Conservation (phyloP, 2,797 vertebrate species). For the Bradypodion ventrale region DNA sequence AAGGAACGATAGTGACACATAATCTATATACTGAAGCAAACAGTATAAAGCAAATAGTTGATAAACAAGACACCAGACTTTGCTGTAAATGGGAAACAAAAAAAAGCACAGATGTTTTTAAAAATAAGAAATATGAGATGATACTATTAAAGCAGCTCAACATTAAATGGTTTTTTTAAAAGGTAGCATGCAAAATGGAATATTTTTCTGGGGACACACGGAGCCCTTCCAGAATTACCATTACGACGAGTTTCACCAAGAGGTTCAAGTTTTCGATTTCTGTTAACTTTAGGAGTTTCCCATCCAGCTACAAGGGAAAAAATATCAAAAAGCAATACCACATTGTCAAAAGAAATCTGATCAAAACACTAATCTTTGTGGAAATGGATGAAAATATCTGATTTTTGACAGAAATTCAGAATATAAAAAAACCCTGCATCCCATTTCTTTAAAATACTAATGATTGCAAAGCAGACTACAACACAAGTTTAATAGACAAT, state of each 20-base stretch:
- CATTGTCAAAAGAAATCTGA: slow-evolving; percentile 31
- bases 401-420: not conserved
- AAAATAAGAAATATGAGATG: slow-evolving; percentile 68
- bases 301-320: slow-evolving; percentile 90
- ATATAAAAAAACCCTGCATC: not conserved
- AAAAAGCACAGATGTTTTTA: not conserved
- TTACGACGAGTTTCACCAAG: slow-evolving; percentile 89
- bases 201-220: slow-evolving; percentile 51
- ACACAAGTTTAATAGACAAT: not conserved
- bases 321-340: slow-evolving; percentile 65
- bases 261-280: slow-evolving; percentile 93
- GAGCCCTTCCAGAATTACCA: slow-evolving; percentile 83
- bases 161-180: slow-evolving; percentile 43
- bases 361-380: not conserved
- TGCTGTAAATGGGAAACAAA: not conserved
- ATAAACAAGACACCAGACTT: not conserved
- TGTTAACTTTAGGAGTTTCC: slow-evolving; percentile 93
- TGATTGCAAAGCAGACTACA: not conserved
- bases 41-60: slow-evolving; percentile 10
- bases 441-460: not conserved
- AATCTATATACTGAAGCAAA: slow-evolving; percentile 35
- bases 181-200: slow-evolving; percentile 52
- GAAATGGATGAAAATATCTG: not conserved
- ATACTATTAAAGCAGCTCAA: slow-evolving; percentile 58
- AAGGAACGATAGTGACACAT: not conserved